Evolutionary conservation across 2,797 vertebrate genomes (phyloP).

Genomic region (Chloroceryle amazona): DNA sequence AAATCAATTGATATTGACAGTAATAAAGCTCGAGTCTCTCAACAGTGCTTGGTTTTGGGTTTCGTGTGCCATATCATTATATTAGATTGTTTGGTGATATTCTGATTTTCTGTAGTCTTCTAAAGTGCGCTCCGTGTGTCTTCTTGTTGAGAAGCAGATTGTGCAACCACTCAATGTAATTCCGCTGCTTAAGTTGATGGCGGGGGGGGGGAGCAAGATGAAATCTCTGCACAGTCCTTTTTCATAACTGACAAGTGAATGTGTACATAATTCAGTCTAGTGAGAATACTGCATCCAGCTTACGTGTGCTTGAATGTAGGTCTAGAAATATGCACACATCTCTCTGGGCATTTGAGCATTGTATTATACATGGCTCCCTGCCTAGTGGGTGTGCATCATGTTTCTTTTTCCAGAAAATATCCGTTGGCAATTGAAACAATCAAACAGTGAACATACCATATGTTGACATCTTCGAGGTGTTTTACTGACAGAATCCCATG

Average conservation of each 20-base stretch:
- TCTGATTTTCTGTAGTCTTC: background rate
- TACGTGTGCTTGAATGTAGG: background rate
- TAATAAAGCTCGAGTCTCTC: constrained; percentile 23
- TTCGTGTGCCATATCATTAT: background rate
- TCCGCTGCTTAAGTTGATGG: background rate
- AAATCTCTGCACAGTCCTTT: background rate
- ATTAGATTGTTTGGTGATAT: background rate
- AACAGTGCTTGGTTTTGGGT: background rate
- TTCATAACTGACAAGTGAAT: background rate
- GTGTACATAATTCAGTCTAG: background rate
- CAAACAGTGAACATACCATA: background rate
- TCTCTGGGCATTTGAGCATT: accelerated
- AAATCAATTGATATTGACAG: constrained; percentile 37
- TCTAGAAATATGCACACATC: background rate
- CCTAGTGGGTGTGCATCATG: background rate
- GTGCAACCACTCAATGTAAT: background rate
- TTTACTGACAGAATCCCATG: background rate
- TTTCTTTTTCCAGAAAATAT: background rate
- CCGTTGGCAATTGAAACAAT: background rate
- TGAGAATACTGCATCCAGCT: background rate
- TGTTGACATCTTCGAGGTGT: background rate
- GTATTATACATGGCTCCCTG: background rate
- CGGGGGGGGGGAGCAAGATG: background rate
- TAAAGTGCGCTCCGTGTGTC: background rate
- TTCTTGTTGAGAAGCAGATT: constrained; percentile 13